Evolutionary conservation across 2,113 vertebrate species (phyloP).

Genomic region (Parotia lawesii): DNA sequence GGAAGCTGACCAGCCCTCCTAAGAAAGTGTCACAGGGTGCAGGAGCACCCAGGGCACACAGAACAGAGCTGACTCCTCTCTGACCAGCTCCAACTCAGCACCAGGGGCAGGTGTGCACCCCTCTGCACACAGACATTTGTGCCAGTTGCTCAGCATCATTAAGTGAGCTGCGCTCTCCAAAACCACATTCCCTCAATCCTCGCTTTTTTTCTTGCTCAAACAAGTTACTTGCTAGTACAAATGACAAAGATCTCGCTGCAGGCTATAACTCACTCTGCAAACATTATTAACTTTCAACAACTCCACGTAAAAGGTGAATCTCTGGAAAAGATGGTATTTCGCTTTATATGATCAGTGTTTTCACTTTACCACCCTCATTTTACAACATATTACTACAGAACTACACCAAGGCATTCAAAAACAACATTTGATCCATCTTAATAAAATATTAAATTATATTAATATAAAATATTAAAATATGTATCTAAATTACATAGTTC

Average conservation of each 20-base stretch:
- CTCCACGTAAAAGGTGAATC: background rate
- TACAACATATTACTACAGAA: background rate
- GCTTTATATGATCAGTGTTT: background rate
- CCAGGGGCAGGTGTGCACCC: background rate
- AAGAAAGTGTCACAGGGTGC: fast-evolving
- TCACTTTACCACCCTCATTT: background rate
- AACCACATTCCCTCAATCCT: background rate
- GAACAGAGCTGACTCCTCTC: background rate
- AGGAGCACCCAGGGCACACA: background rate
- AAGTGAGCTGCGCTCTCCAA: background rate
- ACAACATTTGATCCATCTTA: background rate
- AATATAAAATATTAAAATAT: too few relatives aligned
- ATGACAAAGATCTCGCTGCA: background rate
- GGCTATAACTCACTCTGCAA: background rate
- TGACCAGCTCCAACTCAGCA: background rate
- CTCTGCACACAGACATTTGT: background rate
- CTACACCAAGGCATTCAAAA: background rate
- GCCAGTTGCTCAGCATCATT: background rate
- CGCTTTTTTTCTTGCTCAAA: background rate
- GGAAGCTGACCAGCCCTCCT: background rate
- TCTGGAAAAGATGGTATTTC: background rate
- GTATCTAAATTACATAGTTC: background rate
- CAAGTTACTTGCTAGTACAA: background rate
- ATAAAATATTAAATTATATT: background rate
- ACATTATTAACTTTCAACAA: background rate